phyloP scores from a whole-genome alignment of 2,113 vertebrate species.

The Procavia capensis region DNA sequence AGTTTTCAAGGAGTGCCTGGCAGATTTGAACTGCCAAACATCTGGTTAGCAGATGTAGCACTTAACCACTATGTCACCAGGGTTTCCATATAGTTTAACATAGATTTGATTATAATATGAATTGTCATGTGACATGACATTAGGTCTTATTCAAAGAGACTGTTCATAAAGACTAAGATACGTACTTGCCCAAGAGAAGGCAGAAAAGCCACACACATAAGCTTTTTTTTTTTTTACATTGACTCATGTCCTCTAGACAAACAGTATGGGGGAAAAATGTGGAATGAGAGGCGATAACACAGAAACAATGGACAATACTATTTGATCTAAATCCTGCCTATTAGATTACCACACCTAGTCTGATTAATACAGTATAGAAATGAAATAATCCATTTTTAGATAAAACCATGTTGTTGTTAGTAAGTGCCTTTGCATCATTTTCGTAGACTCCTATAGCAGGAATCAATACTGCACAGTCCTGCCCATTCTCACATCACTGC shows the following conservation, averaged over 20 bases:
- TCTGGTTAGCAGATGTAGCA: no score
- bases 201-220: not conserved
- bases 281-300: not conserved
- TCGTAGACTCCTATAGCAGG: no score
- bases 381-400: not conserved
- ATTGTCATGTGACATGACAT: not conserved
- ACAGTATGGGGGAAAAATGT: not conserved
- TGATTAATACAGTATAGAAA: not conserved
- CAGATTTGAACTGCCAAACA: no score
- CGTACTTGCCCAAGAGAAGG: not conserved
- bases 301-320: constrained; percentile 17
- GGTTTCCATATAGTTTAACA: not conserved
- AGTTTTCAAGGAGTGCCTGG: no score
- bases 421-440: no score
- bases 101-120: constrained; percentile 7
- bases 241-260: constrained; percentile 7
- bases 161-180: constrained; percentile 5
- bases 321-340: not conserved
- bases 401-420: not conserved
- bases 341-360: not conserved
- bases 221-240: not conserved
- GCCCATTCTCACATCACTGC: no score
- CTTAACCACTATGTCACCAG: no score
- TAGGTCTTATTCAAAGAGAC: not conserved
- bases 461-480: no score